Evolutionary conservation across 92 coral and sea anemone species (phyloP).

Genomic region (Micromussa lordhowensis): DNA sequence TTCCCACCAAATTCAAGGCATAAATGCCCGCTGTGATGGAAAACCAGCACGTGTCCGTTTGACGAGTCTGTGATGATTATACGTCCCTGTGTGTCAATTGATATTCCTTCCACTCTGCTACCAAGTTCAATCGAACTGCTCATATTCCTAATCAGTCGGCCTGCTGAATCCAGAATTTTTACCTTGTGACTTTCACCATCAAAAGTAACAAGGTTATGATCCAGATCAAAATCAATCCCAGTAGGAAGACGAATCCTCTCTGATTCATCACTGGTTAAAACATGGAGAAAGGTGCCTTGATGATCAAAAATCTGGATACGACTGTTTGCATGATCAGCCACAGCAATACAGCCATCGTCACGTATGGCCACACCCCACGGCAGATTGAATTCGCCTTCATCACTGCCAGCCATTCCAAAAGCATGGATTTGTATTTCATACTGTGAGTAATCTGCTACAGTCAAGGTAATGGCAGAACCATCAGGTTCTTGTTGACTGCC

Average conservation of each 20-base stretch:
- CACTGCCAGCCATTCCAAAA: constrained; percentile 42
- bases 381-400: constrained; percentile 48
- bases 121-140: constrained; percentile 53
- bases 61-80: constrained; percentile 63
- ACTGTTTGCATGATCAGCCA: constrained; percentile 73
- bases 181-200: constrained; percentile 55
- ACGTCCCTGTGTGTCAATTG: constrained; percentile 67
- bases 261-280: constrained; percentile 4
- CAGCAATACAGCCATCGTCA: constrained; percentile 50
- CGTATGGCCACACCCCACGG: constrained; percentile 75
- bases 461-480: neutral
- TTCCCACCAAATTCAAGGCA: constrained; percentile 67
- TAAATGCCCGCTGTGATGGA: constrained; percentile 59
- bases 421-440: constrained; percentile 4
- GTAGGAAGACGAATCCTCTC: constrained; percentile 58
- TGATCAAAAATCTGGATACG: constrained; percentile 60
- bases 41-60: constrained; percentile 62
- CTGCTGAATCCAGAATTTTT: constrained; percentile 47
- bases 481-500: neutral
- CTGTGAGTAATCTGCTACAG: constrained; percentile 40
- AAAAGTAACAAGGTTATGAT: constrained; percentile 53
- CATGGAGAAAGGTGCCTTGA: constrained; percentile 26
- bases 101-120: constrained; percentile 67
- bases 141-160: constrained; percentile 46
- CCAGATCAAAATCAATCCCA: constrained; percentile 51